Evolutionary conservation across 2,888 invertebrate species (phyloP).

Genomic region (Schizaphis graminum): DNA sequence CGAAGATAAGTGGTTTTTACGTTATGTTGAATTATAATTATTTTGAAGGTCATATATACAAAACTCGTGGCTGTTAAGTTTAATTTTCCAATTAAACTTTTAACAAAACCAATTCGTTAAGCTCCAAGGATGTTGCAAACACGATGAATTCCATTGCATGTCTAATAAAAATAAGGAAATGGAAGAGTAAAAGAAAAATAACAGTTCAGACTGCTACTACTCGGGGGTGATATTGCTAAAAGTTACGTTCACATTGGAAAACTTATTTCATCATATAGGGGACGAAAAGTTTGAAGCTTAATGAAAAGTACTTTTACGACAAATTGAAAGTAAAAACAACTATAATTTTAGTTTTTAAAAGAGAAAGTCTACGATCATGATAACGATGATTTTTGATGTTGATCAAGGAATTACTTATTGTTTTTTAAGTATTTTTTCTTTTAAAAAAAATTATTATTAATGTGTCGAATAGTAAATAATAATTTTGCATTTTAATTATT

Average conservation of each 20-base stretch:
- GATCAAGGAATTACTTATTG: not conserved
- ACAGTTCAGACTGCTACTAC: constrained; percentile 38
- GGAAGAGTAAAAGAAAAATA: constrained; percentile 53
- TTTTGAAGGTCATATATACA: not conserved
- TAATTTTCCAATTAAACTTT: constrained; percentile 55
- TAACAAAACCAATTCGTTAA: constrained; percentile 44
- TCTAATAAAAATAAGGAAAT: constrained; percentile 44
- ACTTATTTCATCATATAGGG: constrained; percentile 58
- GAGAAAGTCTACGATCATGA: not conserved
- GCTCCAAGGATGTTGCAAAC: constrained; percentile 8
- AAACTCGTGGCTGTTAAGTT: constrained; percentile 20
- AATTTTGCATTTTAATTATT: not conserved
- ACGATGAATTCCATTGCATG: constrained; percentile 43
- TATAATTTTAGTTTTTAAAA: constrained; percentile 38
- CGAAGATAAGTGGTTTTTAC: not conserved
- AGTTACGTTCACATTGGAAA: constrained; percentile 59
- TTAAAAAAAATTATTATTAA: not conserved
- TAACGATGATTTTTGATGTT: constrained; percentile 22
- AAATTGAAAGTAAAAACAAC: constrained; percentile 49
- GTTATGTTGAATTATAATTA: constrained; percentile 23
- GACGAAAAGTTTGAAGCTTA: constrained; percentile 55
- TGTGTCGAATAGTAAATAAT: not conserved
- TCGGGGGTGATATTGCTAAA: constrained; percentile 45
- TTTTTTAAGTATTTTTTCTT: not conserved
- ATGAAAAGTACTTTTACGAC: constrained; percentile 59